These are phyloP conservation scores for Synanthedon formicaeformis DNA, from an alignment of 2,888 invertebrate genomes.

Conservation along the genomic window DNA sequence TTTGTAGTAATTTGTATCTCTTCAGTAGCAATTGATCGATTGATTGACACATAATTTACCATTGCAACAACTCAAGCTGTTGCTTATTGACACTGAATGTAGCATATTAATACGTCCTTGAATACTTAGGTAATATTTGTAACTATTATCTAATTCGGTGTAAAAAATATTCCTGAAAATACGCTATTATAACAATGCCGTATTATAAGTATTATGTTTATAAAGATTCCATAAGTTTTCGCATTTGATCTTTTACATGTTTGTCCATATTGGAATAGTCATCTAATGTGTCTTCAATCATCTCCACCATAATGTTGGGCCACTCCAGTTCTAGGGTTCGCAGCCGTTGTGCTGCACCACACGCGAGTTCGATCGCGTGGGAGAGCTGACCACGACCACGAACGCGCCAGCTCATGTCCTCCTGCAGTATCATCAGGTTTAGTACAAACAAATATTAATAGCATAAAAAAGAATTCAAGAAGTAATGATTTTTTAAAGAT, in stretches of 20 bases:
- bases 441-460: slow-evolving; percentile 2
- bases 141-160: too few relatives aligned
- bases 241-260: slow-evolving; percentile 79
- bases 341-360: slow-evolving; percentile 82
- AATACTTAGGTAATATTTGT: too few relatives aligned
- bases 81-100: too few relatives aligned
- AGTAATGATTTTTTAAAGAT: too few relatives aligned
- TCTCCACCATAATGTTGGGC: slow-evolving; percentile 81
- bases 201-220: slow-evolving; percentile 9
- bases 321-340: slow-evolving; percentile 80
- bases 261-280: slow-evolving; percentile 86
- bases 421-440: slow-evolving; percentile 50
- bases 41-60: too few relatives aligned
- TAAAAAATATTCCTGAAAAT: too few relatives aligned
- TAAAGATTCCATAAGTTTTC: slow-evolving; percentile 57
- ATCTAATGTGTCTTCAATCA: slow-evolving; percentile 80
- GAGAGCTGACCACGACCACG: slow-evolving; percentile 80
- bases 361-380: slow-evolving; percentile 78
- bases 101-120: too few relatives aligned
- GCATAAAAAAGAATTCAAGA: too few relatives aligned
- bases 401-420: slow-evolving; percentile 79
- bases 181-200: too few relatives aligned
- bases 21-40: too few relatives aligned
- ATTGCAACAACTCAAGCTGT: too few relatives aligned
- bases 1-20: too few relatives aligned